These are phyloP conservation scores for Balanococcus diminutus DNA, from an alignment of 2,888 invertebrate species.

Conservation along the genomic window DNA sequence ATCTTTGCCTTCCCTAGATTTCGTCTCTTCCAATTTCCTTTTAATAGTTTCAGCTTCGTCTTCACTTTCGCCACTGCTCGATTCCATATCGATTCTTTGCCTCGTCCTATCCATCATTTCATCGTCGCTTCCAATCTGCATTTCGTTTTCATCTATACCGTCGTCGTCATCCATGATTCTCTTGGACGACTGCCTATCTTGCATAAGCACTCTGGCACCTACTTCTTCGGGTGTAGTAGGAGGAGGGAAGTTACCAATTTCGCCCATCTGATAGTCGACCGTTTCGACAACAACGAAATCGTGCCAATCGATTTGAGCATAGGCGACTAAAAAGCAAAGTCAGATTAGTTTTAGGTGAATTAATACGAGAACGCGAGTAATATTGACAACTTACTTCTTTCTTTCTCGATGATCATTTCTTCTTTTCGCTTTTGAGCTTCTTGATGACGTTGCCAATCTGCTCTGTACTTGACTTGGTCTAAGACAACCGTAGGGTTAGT, in stretches of 20 bases:
- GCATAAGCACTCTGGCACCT: constrained; percentile 90
- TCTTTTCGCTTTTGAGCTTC: constrained; percentile 90
- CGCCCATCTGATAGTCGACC: constrained; percentile 87
- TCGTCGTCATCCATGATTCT: constrained; percentile 88
- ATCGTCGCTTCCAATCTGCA: constrained; percentile 59
- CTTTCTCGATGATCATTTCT: constrained; percentile 93
- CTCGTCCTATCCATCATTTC: constrained; percentile 59
- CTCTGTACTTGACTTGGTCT: constrained; percentile 90
- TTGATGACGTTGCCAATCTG: constrained; percentile 96
- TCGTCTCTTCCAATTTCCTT: constrained; percentile 56
- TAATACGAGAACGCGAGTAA: neutral
- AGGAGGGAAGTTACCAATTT: constrained; percentile 93
- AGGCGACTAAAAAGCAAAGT: constrained; percentile 70
- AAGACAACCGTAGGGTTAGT: constrained; percentile 71
- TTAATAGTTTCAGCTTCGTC: constrained; percentile 51
- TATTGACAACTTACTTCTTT: constrained; percentile 69
- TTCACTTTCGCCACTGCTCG: constrained; percentile 56
- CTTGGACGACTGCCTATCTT: constrained; percentile 83
- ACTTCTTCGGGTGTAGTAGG: constrained; percentile 97
- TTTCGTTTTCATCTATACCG: constrained; percentile 69
- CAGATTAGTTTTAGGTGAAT: constrained; percentile 21
- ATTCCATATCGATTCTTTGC: constrained; percentile 58
- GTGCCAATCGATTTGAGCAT: constrained; percentile 99
- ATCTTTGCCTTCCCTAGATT: constrained; percentile 62
- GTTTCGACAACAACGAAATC: constrained; percentile 99